Evolutionary conservation across 2,797 vertebrate genomes (phyloP), one percentile per base, ranked within the genome.

Genomic region (Varecia variegata): DNA sequence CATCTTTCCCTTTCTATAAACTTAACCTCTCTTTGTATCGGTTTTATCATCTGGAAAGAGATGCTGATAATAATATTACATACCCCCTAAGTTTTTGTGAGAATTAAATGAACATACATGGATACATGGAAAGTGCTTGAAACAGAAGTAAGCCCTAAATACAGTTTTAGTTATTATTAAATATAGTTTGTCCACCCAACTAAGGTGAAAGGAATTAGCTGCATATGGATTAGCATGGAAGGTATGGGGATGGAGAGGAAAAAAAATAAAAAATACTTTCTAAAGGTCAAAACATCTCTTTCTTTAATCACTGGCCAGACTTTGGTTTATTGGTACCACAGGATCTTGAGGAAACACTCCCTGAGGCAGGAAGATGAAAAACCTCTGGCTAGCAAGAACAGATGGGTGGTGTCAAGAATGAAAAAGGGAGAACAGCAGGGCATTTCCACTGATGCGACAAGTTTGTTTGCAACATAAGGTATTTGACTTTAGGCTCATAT

Each of bases 401-500:
- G 95, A 97, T 62, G 79, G 76, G n/a, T 3, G 56, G 87, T 54
- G 52, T 93, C 87, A 97, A 62, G 87, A 97, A n/a, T 73, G 92
- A 96, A 95, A 96, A 92, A 94, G 17, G 30, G 52, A 94, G 40
- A 98, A 97, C n/a, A 87, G 91, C 95, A 96, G 94, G 71, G 68
- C 30, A 3, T 73, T 96, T 97, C 86, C 93, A 97, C 74, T 94
- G 73, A 89, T 12, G 62, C 35, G 43, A 95, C 56, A 96, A 81
- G 50, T 97, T 97, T 90, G 95, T 62, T 87, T 95, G 88, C 77
- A 97, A 79, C 87, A 97, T 88, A 97, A 97, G 91, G 68, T 87
- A 18, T 97, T 98, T 96, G 95, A 82, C 88, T 97, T 90, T 35
- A 50, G 86, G 82, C 88, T 96, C 90, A 93, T 95, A 94, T 97